Percentiles rank a stretch among this genome's conserved stretches.
Conservation (phyloP, 2,888 invertebrate species). For the Aelia acuminata region DNA sequence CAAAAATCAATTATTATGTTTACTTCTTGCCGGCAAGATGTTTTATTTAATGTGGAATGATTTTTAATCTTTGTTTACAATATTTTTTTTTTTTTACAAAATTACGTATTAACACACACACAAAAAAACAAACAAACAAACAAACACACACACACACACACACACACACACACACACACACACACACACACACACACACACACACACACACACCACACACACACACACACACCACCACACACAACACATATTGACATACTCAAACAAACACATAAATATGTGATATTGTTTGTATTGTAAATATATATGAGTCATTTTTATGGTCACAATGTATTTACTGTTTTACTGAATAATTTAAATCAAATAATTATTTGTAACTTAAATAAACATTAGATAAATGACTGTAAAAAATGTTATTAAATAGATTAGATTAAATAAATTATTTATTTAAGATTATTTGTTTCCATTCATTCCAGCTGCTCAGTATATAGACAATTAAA, state of each 20-base stretch:
- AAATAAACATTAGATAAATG: background rate
- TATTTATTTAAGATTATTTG: conserved; percentile 14
- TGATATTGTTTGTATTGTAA: background rate
- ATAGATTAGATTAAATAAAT: conserved; percentile 14
- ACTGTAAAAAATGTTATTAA: background rate
- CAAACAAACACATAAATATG: background rate
- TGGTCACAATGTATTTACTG: background rate
- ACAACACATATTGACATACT: no score
- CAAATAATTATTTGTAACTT: conserved; percentile 11
- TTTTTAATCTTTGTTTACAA: background rate
- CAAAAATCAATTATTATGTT: background rate
- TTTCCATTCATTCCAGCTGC: background rate
- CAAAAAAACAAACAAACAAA: background rate
- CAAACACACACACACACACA: no score
- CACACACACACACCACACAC: no score
- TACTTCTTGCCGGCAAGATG: background rate
- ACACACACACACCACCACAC: no score
- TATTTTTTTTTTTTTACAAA: background rate
- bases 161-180: background rate
- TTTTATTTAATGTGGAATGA: background rate
- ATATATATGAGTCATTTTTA: background rate
- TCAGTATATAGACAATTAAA: no score
- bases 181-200: no score
- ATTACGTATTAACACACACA: background rate
- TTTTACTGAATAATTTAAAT: conserved; percentile 20